Evolutionary conservation across 2,888 invertebrate genomes (phyloP).

Genomic region (Cryptus viduatorius): DNA sequence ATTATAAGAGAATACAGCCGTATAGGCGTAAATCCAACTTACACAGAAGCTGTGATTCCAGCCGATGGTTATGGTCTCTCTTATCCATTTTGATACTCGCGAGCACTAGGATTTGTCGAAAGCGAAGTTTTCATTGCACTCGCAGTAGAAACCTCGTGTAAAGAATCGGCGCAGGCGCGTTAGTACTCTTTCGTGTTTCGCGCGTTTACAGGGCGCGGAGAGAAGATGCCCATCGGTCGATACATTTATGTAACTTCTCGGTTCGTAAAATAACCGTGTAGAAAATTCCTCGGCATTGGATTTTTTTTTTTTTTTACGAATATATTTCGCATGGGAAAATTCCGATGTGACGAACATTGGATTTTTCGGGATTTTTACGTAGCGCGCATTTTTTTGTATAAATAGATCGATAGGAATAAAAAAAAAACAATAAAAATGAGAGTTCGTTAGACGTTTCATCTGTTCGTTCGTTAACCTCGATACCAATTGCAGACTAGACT

Average conservation of each 20-base stretch:
- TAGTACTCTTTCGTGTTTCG: slow-evolving; percentile 22
- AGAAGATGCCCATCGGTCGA: slow-evolving; percentile 74
- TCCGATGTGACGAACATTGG: not conserved
- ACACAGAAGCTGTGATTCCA: slow-evolving; percentile 18
- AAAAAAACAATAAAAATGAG: not conserved
- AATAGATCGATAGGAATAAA: not conserved
- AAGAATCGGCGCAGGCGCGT: not conserved
- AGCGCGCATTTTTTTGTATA: not conserved
- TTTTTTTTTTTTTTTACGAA: slow-evolving; percentile 40
- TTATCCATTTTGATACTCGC: slow-evolving; percentile 16
- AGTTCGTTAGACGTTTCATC: slow-evolving; percentile 37
- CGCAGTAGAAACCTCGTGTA: too few species aligned
- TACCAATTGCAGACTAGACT: slow-evolving; percentile 71
- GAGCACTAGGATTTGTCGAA: slow-evolving; percentile 35
- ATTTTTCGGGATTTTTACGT: not conserved
- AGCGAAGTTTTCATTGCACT: slow-evolving; percentile 2
- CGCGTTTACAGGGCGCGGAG: slow-evolving; percentile 16
- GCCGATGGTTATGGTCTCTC: slow-evolving; percentile 10
- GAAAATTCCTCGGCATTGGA: slow-evolving; percentile 73
- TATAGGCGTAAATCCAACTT: not conserved
- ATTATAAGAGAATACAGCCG: not conserved
- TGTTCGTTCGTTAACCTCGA: slow-evolving; percentile 74
- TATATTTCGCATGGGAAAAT: not conserved
- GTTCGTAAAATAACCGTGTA: slow-evolving; percentile 80
- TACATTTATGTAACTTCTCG: slow-evolving; percentile 83